These are phyloP conservation scores for Pseudachorutes palmiensis DNA, from an alignment of 1,140 invertebrate genomes.

Conservation along the genomic window DNA sequence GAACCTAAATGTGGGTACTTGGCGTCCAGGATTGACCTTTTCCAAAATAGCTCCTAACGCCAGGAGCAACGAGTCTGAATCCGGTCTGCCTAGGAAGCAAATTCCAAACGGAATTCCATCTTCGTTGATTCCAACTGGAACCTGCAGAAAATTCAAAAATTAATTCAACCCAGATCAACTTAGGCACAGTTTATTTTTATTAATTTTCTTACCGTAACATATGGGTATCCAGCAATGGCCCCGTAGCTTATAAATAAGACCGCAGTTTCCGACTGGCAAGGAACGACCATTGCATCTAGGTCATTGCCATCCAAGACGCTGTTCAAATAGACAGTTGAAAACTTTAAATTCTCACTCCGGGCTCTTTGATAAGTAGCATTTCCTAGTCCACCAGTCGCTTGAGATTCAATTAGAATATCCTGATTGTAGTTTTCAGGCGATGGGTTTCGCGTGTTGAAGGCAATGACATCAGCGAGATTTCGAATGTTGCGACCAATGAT, in stretches of 20 bases:
- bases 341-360: constrained; percentile 1
- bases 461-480: constrained; percentile 20
- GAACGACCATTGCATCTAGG: constrained; percentile 4
- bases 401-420: neutral
- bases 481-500: neutral
- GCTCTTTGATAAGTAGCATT: constrained; percentile 16
- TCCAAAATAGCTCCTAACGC: too few relatives aligned
- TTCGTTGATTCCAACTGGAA: too few relatives aligned
- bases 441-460: constrained; percentile 20
- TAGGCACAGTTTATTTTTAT: too few relatives aligned
- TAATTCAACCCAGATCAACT: too few relatives aligned
- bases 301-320: neutral
- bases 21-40: too few relatives aligned
- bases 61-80: too few relatives aligned
- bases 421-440: constrained; percentile 22
- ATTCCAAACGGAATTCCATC: too few relatives aligned
- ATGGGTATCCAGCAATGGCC: constrained; percentile 9
- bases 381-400: constrained; percentile 19
- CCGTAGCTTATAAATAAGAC: neutral
- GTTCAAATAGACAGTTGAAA: neutral
- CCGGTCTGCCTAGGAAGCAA: too few relatives aligned
- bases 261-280: neutral
- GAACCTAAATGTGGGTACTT: too few relatives aligned
- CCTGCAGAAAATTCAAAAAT: too few relatives aligned
- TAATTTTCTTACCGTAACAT: constrained; percentile 7